Base-by-base conservation (phyloP, 1,140 invertebrate genomes). In the Conopomorpha cramerella region DNA sequence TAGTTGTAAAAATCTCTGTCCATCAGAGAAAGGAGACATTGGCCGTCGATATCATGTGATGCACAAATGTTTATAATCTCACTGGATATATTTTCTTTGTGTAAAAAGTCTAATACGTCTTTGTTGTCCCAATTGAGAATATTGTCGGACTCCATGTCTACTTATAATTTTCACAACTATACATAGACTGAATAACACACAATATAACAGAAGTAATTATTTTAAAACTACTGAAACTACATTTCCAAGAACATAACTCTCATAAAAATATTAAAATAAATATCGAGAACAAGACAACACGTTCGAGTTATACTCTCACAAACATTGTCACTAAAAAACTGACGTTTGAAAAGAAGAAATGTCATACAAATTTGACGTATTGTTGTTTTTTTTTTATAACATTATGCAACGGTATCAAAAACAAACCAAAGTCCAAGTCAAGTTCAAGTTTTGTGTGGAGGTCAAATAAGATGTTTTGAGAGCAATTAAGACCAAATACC, bases 71-170 rank as follows among this genome's bases (percentile, higher is more conserved):
- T 68, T 50, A 53, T 51, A 41, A 76, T 53, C 28, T 49, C 38
- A 34, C 49, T 56, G 25, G 71, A 71, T 44, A 78, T 61, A 51
- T 70, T 71, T 34, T 78, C 72, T 65, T 64, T 74, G 52, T 62
- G 55, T 65, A 78, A 67, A 56, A 67, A 73, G 46, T 76, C 71
- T 46, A 66, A 45, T 34, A 77, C 67, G 55, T 78, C 76, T 76
- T 74, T 67, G 61, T 67, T 67, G 45, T 53, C 65, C 71, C 72
- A 77, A 38, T 76, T 73, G 37, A 73, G 54, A 30, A 76, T 67
- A 51, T 65, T 58, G 7, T 56, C n/a, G n/a, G n/a, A n/a, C n/a
- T n/a, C n/a, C n/a, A n/a, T n/a, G n/a, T n/a, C n/a, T n/a, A n/a
- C n/a, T n/a, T n/a, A n/a, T n/a, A n/a, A n/a, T n/a, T n/a, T n/a